These are phyloP conservation scores for Frankliniella intonsa DNA, from an alignment of 2,888 invertebrate species.

Conservation along the genomic window DNA sequence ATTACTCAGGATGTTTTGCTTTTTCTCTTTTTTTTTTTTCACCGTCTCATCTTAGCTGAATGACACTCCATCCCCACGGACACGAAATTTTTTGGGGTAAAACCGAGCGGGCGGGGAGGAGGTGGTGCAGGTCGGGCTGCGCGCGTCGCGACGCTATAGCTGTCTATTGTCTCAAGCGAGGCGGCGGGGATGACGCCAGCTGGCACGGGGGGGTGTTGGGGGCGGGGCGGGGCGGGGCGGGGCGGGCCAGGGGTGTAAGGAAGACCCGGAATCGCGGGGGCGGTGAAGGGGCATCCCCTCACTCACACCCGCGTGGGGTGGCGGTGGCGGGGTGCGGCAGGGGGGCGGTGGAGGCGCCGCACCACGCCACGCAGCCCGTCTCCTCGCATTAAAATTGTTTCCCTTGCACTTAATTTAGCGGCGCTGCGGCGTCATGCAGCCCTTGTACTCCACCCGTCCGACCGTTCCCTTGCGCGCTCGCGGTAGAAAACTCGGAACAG, in stretches of 20 bases:
- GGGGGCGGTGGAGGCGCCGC: not conserved
- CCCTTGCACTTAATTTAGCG: not conserved
- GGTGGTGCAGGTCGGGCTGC: not conserved
- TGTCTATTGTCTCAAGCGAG: slow-evolving; percentile 3
- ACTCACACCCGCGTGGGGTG: not conserved
- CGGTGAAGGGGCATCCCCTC: not conserved
- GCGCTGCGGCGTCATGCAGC: not conserved
- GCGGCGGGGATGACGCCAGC: slow-evolving; percentile 23
- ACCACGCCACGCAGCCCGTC: not conserved
- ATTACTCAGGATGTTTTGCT: too few relatives aligned
- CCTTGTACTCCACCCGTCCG: not conserved
- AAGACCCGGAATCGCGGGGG: not conserved
- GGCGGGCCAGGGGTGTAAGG: not conserved
- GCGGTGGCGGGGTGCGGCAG: not conserved
- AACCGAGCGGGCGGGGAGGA: not conserved
- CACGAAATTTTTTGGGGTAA: not conserved
- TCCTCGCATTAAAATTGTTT: not conserved
- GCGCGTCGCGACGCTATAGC: not conserved
- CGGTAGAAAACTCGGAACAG: too few relatives aligned
- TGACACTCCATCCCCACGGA: too few relatives aligned
- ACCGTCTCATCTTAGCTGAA: too few relatives aligned
- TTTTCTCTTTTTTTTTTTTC: too few relatives aligned
- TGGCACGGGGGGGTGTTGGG: not conserved
- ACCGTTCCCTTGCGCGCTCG: too few relatives aligned
- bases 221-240: not conserved